These are phyloP conservation scores for Gymnocypris eckloni DNA, from an alignment of 2,797 vertebrate species.

Conservation along the genomic window DNA sequence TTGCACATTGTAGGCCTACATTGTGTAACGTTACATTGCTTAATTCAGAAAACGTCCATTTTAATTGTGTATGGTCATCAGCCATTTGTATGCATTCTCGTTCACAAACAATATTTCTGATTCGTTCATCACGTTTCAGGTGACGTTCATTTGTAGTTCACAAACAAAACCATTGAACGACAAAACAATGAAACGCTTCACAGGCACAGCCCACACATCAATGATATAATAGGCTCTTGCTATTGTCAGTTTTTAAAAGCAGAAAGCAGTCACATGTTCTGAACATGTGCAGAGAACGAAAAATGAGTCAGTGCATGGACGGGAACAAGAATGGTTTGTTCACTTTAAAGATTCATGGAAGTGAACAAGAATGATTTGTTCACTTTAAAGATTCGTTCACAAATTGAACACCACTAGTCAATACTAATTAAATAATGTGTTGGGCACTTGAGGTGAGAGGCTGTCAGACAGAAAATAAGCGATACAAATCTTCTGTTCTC, in stretches of 20 bases:
- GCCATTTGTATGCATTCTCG: neutral
- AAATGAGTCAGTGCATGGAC: neutral
- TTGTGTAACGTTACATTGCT: too few species aligned
- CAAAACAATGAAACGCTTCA: neutral
- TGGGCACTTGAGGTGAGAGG: constrained; percentile 18
- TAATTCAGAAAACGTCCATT: neutral
- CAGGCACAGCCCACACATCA: neutral
- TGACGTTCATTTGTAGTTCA: neutral
- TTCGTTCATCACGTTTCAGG: neutral
- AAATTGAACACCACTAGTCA: constrained; percentile 31
- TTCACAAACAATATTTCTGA: neutral
- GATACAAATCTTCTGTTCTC: neutral
- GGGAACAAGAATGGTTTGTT: neutral
- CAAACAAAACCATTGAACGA: neutral
- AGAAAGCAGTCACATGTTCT: neutral
- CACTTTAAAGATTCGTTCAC: neutral
- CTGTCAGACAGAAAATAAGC: constrained; percentile 6
- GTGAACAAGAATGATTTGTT: neutral
- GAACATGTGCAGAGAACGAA: neutral
- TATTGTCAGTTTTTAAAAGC: neutral
- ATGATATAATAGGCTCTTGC: neutral
- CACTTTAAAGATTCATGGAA: neutral
- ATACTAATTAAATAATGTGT: constrained; percentile 46
- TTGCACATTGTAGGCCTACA: neutral
- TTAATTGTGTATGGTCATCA: too few species aligned